A percentile compares a stretch with the other conserved stretches of the same genome.
Conservation (phyloP, 2,113 vertebrate species). For the Protomyctophum bolini region DNA sequence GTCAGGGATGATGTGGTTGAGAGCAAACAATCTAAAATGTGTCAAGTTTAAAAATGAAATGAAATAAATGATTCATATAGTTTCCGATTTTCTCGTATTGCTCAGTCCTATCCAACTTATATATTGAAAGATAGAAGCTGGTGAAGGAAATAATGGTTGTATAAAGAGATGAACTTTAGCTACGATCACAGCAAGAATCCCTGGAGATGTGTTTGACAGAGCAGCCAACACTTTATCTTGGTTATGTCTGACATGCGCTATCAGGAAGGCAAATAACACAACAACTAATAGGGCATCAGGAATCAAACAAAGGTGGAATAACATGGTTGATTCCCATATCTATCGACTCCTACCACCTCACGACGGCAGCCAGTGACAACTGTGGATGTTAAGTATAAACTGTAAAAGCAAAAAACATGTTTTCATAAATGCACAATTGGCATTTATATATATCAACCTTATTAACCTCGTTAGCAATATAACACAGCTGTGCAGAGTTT, state of each 20-base stretch:
- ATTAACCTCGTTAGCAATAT: too few relatives aligned
- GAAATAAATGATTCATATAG: constrained; percentile 29
- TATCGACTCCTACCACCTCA: constrained; percentile 32
- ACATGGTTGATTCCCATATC: constrained; percentile 44
- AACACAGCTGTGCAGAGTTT: too few relatives aligned
- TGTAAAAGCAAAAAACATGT: too few relatives aligned
- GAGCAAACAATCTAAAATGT: constrained; percentile 12
- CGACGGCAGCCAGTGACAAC: constrained; percentile 17
- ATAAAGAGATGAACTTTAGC: constrained; percentile 32
- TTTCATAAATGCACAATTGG: too few relatives aligned
- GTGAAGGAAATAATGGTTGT: constrained; percentile 1
- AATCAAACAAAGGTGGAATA: constrained; percentile 53
- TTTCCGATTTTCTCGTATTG: constrained; percentile 34
- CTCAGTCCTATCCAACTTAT: constrained; percentile 13
- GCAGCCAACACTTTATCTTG: constrained; percentile 56
- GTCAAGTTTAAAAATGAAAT: constrained; percentile 6
- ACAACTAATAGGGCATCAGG: constrained; percentile 53
- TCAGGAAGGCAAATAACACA: constrained; percentile 68
- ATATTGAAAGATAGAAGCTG: constrained; percentile 3
- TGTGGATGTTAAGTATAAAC: constrained; percentile 2
- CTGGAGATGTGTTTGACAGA: constrained; percentile 30
- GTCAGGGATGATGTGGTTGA: background rate
- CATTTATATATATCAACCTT: too few relatives aligned
- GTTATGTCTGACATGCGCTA: constrained; percentile 62
- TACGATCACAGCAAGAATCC: constrained; percentile 51